Base-by-base conservation (phyloP, 2,113 vertebrate genomes). In the Oriolus oriolus region DNA sequence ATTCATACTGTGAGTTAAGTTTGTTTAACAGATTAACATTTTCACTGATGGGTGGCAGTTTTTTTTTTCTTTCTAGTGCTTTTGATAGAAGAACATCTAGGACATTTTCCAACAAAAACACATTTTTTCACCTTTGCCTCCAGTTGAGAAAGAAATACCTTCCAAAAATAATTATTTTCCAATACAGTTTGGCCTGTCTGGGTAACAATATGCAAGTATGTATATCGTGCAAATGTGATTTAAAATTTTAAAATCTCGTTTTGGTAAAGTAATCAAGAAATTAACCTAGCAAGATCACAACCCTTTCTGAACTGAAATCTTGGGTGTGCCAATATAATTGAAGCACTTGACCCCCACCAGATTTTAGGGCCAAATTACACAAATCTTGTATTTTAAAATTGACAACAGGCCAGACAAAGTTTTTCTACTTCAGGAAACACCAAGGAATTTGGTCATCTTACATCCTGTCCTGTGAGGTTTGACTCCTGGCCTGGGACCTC, bases 21-120 rank as follows among this genome's bases (percentile, higher is more conserved):
- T 96, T 96, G 77, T 74, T 95, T 91, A 85, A 74, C 70, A 89
- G 42, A 70, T 84, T 78, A 44, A 85, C 57, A 65, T 87, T 93
- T 95, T 91, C 77, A 84, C 80, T 82, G 86, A 86, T 7, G 66
- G 60, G 50, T 95, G 76, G 91, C 90, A 96, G 35, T 35, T 90
- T 64, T 81, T 95, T 74, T 95, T 61, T 94, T 60, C 21, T 89
- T 81, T 86, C 54, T 76, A 91, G 42, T 91, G 81, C 79, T 91
- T 91, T 86, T 87, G 41, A 78, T 73, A 90, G 47, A 90, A 87
- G 39, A 47, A 74, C 22, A 88, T 56, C 50, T 63, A 68, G 76
- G 86, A 92, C 4, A 30, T 87, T 83, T 97, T 79, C 84, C 84
- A 59, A 39, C 69, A 82, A 66, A 93, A 84, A 30, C 27, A 42